phyloP scores from a whole-genome alignment of 92 coral and sea anemone species.

The Parazoanthus atlanticus region DNA sequence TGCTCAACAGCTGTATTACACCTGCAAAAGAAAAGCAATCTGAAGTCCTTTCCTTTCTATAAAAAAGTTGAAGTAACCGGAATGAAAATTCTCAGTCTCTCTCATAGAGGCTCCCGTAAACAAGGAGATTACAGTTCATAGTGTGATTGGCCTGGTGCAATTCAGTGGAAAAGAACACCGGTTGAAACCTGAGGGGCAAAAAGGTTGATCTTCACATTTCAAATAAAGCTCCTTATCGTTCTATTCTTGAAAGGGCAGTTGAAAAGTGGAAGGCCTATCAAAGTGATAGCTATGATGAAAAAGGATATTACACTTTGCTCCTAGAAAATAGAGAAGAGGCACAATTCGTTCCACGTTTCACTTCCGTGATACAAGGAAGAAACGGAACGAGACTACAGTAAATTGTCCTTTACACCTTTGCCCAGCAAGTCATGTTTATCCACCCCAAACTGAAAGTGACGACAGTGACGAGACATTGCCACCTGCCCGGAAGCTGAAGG shows the following conservation, averaged over 20 bases:
- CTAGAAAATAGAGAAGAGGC: slow-evolving; percentile 58
- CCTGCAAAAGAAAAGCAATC: slow-evolving; percentile 17
- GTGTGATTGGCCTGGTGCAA: slow-evolving; percentile 39
- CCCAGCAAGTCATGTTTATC: slow-evolving; percentile 36
- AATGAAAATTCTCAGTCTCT: slow-evolving; percentile 32
- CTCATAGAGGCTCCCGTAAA: slow-evolving; percentile 1
- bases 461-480: slow-evolving; percentile 37
- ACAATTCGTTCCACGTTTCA: slow-evolving; percentile 52
- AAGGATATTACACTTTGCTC: slow-evolving; percentile 52
- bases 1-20: not conserved
- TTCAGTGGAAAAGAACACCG: slow-evolving; percentile 20
- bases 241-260: slow-evolving; percentile 50
- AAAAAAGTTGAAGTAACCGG: slow-evolving; percentile 19
- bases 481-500: slow-evolving; percentile 8
- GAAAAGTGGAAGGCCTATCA: slow-evolving; percentile 55
- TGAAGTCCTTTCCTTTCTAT: slow-evolving; percentile 35
- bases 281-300: slow-evolving; percentile 48
- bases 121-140: slow-evolving; percentile 30
- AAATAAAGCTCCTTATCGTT: slow-evolving; percentile 46
- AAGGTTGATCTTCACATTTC: slow-evolving; percentile 34
- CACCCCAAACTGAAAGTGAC: slow-evolving; percentile 32
- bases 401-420: slow-evolving; percentile 62
- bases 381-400: slow-evolving; percentile 55
- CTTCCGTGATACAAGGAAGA: slow-evolving; percentile 55
- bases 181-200: slow-evolving; percentile 43